Evolutionary conservation across 2,113 vertebrate genomes (phyloP).

Genomic region (Triplophysa rosa): DNA sequence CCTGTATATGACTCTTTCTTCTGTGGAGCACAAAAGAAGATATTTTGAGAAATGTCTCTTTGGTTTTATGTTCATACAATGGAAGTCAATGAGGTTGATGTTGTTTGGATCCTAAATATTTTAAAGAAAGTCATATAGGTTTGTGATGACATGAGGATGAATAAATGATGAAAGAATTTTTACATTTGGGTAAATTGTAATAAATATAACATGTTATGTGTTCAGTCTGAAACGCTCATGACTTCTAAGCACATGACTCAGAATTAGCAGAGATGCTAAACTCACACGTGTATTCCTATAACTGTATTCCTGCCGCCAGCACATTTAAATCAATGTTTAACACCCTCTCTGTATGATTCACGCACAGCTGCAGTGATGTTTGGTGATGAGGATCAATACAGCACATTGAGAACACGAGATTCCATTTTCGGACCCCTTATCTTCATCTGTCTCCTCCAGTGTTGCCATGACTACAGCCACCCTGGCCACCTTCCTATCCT

Average conservation of each 20-base stretch:
- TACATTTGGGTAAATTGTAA: not conserved
- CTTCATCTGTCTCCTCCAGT: conserved; percentile 53
- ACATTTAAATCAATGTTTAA: conserved; percentile 44
- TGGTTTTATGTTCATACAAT: too few species aligned
- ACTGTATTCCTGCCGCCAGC: conserved; percentile 37
- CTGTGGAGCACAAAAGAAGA: too few species aligned
- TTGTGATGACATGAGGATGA: too few species aligned
- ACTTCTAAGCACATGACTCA: conserved; percentile 22
- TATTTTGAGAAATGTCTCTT: too few species aligned
- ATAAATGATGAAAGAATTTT: too few species aligned
- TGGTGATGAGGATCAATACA: conserved; percentile 51
- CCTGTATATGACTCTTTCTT: too few species aligned
- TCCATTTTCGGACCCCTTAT: conserved; percentile 54
- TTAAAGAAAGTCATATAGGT: too few species aligned
- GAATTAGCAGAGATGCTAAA: not conserved
- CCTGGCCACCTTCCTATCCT: conserved; percentile 41
- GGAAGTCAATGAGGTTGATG: too few species aligned
- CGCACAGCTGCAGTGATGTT: conserved; percentile 48
- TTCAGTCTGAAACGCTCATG: conserved; percentile 17
- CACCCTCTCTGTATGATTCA: conserved; percentile 32
- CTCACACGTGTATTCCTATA: conserved; percentile 13
- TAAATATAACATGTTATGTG: not conserved
- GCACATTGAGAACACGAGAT: conserved; percentile 47
- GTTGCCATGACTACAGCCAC: conserved; percentile 52
- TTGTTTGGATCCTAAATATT: too few species aligned